These are phyloP conservation scores for Amphiprion ocellaris DNA, from an alignment of 2,113 vertebrate genomes.

Conservation along the genomic window DNA sequence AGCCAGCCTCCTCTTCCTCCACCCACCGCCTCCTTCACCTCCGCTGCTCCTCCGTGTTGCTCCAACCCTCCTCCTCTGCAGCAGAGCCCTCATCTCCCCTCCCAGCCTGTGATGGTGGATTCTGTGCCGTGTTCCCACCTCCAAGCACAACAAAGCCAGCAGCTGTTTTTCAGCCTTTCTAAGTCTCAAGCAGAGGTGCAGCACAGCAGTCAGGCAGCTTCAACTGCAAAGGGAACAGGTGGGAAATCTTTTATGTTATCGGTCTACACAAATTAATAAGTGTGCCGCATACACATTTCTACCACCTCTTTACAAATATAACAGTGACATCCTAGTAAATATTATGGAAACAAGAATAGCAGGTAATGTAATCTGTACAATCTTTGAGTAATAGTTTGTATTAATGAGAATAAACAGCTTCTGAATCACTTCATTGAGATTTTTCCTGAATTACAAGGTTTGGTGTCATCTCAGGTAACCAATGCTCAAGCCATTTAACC, in stretches of 20 bases:
- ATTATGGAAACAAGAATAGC: background rate
- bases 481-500: conserved; percentile 38
- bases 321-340: background rate
- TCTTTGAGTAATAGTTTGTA: background rate
- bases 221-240: conserved; percentile 56
- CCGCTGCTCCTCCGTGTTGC: conserved; percentile 32
- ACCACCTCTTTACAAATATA: background rate
- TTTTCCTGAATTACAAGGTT: conserved; percentile 25
- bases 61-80: conserved; percentile 50
- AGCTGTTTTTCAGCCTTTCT: conserved; percentile 76
- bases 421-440: background rate
- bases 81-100: conserved; percentile 54
- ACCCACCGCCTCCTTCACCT: conserved; percentile 22
- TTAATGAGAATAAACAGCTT: background rate
- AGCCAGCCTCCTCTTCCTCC: conserved; percentile 53
- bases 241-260: background rate
- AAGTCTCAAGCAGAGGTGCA: conserved; percentile 50
- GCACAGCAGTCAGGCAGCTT: conserved; percentile 41
- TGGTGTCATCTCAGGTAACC: conserved; percentile 52
- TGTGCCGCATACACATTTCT: background rate
- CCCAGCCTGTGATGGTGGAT: conserved; percentile 35
- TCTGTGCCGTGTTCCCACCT: conserved; percentile 56
- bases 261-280: background rate
- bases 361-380: background rate
- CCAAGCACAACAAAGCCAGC: conserved; percentile 71